Percentiles rank a stretch among this genome's conserved stretches.
Conservation (phyloP, 1,140 invertebrate genomes). For the Cyrtorhinus lividipennis region DNA sequence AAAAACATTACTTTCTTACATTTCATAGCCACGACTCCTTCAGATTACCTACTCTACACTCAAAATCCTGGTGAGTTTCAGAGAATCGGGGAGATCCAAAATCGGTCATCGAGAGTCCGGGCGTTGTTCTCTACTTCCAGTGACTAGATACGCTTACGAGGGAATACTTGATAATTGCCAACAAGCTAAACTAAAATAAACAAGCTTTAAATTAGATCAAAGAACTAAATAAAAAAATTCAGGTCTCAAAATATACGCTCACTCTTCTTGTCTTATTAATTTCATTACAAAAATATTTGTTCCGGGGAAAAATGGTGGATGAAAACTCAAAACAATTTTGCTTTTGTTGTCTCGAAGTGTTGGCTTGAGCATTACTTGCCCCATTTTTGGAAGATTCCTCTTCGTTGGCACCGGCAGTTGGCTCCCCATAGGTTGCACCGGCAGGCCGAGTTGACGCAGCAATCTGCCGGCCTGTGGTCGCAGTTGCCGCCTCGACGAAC, state of each 20-base stretch:
- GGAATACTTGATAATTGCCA: not conserved
- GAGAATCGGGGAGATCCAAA: too few relatives aligned
- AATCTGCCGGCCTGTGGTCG: constrained; percentile 69
- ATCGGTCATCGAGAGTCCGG: not conserved
- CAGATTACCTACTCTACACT: too few relatives aligned
- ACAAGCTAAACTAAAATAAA: not conserved
- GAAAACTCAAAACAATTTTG: not conserved
- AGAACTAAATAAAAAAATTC: not conserved
- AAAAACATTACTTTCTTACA: too few relatives aligned
- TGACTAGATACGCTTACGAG: not conserved
- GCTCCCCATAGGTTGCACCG: constrained; percentile 81
- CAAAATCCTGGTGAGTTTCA: too few relatives aligned
- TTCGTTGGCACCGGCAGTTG: constrained; percentile 76
- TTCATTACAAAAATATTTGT: constrained; percentile 10
- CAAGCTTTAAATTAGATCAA: not conserved
- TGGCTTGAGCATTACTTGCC: constrained; percentile 32
- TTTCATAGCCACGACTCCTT: too few relatives aligned
- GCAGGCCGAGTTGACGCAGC: constrained; percentile 72
- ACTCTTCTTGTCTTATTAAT: not conserved
- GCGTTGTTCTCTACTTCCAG: too few relatives aligned
- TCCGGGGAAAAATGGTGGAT: not conserved
- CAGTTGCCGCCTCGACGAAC: constrained; percentile 64
- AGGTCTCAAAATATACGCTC: constrained; percentile 2
- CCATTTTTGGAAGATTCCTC: constrained; percentile 83
- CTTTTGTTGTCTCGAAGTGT: not conserved